Base-by-base conservation (phyloP, 2,888 invertebrate species). In the Zygothrica quintamaculata region DNA sequence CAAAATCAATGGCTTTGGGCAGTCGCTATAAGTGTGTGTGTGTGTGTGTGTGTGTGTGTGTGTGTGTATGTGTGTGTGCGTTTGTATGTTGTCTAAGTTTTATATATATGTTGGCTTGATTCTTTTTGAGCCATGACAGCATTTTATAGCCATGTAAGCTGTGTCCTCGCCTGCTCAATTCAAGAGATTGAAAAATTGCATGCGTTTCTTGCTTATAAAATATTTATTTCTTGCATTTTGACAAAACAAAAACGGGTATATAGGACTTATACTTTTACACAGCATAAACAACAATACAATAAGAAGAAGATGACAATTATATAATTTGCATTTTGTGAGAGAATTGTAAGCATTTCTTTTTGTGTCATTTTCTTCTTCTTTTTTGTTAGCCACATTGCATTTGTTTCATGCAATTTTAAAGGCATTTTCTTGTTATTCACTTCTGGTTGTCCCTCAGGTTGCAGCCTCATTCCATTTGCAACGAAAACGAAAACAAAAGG, bases 171-270 rank as follows among this genome's bases (percentile, higher is more conserved):
- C 47, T 58, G 43, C 15, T 43, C 50, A 22, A 42, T 34, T 51
- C 40, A 36, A 43, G 68, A 81, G 80, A 81, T 86, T 86, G 81
- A 86, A 86, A 81, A 86, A 81, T 80, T 77, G 87, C 84, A 70
- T 80, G 84, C 65, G 74, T 78, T 79, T 68, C 76, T 51, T 57
- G 76, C 34, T 57, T 77, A 67, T 81, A 81, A 78, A 67, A 84
- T 84, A 78, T 78, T 77, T 81, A 84, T 56, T n/a, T n/a, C 62
- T 69, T 42, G 68, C 47, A 55, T 31, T 43, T 43, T 22, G 18
- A 3, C 18, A 22, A 22, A 22, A 40, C 29, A 18, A 13, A 4
- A 40, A 39, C 18, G 31, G 29, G 18, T 22, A 22, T 22, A 22
- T 5, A 5, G 5, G 3, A 5, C 18, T 22, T n/a, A n/a, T n/a